phyloP scores from a whole-genome alignment of 2,113 vertebrate species.

The Pseudopodoces humilis region DNA sequence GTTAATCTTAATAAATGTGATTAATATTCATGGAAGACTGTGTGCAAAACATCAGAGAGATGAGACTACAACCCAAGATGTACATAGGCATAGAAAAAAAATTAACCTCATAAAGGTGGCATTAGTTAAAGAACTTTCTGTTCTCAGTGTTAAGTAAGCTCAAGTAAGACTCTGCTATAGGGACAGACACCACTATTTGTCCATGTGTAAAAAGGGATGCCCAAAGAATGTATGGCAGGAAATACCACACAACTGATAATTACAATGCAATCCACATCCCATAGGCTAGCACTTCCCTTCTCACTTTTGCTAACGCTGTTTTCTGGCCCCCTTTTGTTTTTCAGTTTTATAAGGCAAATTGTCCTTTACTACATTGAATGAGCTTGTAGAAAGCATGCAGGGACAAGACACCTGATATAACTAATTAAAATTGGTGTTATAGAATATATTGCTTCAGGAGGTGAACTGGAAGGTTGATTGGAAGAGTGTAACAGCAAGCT shows the following conservation, averaged over 20 bases:
- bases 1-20: background rate
- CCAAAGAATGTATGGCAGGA: background rate
- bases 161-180: background rate
- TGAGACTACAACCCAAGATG: background rate
- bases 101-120: background rate
- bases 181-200: background rate
- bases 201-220: background rate
- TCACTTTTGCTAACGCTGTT: fast-evolving
- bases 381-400: background rate
- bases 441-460: background rate
- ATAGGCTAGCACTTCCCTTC: background rate
- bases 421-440: background rate
- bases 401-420: background rate
- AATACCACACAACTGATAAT: background rate
- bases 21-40: background rate
- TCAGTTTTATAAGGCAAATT: background rate
- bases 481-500: background rate
- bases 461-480: background rate
- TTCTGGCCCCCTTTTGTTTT: background rate
- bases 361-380: background rate
- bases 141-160: background rate
- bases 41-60: background rate
- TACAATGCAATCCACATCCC: background rate
- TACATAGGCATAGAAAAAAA: background rate
- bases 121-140: background rate